Evolutionary conservation across 2,113 vertebrate species (phyloP).

Genomic region (Beaufortia kweichowensis): DNA sequence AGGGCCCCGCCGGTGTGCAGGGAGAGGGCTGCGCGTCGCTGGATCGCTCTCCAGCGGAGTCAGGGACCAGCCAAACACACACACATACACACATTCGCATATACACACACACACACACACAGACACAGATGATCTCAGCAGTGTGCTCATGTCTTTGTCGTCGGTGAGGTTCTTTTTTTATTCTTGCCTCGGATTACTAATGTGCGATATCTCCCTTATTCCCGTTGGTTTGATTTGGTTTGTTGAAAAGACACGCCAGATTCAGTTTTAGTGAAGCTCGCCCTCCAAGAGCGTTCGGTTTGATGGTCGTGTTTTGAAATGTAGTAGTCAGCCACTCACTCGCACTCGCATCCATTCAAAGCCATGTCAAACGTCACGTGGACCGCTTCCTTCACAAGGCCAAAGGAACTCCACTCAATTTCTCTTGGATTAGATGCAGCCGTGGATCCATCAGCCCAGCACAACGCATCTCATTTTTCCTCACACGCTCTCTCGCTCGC

Average conservation of each 20-base stretch:
- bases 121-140: constrained; percentile 82
- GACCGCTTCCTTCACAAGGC: constrained; percentile 88
- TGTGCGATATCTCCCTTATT: constrained; percentile 76
- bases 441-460: constrained; percentile 99
- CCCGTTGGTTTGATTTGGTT: constrained; percentile 65
- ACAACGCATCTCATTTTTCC: constrained; percentile 98
- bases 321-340: constrained; percentile 94
- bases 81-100: constrained; percentile 66
- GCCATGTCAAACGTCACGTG: constrained; percentile 98
- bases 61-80: constrained; percentile 86
- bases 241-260: constrained; percentile 84
- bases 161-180: constrained; percentile 55
- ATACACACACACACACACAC: constrained; percentile 70
- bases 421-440: constrained; percentile 99
- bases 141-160: constrained; percentile 76
- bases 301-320: constrained; percentile 89
- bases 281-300: constrained; percentile 88
- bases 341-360: constrained; percentile 98
- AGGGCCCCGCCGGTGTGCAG: constrained; percentile 75
- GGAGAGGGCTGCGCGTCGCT: constrained; percentile 35
- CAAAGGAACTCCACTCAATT: constrained; percentile 99
- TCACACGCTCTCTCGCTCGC: constrained; percentile 74
- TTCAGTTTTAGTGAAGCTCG: constrained; percentile 83
- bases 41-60: constrained; percentile 61
- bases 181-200: constrained; percentile 74